phyloP scores from a whole-genome alignment of 2,797 vertebrate genomes.

The Fringilla coelebs region DNA sequence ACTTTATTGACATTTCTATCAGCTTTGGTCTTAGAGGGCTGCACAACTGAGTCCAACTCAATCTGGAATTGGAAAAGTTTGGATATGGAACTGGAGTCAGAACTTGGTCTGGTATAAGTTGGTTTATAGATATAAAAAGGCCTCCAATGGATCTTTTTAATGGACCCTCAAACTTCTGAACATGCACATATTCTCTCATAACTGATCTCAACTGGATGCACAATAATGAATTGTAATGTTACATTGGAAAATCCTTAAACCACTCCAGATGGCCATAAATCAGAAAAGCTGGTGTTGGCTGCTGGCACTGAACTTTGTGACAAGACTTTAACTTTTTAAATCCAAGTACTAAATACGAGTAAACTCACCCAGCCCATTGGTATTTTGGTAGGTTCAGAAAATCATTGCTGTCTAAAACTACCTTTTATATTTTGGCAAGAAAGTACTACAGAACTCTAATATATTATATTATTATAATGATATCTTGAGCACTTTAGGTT shows the following conservation, averaged over 20 bases:
- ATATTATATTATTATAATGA: background rate
- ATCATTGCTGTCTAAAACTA: background rate
- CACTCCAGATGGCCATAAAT: slow-evolving; percentile 34
- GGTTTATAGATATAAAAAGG: background rate
- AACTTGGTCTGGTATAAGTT: background rate
- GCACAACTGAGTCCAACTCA: background rate
- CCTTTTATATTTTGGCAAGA: background rate
- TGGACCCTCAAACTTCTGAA: background rate
- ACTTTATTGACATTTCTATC: background rate
- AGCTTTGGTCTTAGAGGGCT: background rate
- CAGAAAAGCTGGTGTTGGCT: slow-evolving; percentile 23
- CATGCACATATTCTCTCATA: background rate
- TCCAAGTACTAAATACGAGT: background rate
- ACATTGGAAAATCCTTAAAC: slow-evolving; percentile 31
- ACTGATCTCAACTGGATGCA: slow-evolving; percentile 29
- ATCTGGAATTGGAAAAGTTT: background rate
- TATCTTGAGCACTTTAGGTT: background rate
- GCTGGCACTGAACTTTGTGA: background rate
- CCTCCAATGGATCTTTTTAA: background rate
- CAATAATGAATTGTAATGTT: background rate
- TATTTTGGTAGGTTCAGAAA: background rate
- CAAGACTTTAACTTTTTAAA: background rate
- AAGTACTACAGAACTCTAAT: background rate
- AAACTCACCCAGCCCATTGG: background rate
- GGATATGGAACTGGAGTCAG: background rate